A percentile compares a stretch with the other conserved stretches of the same genome.
Evolutionary conservation across 2,797 vertebrate species (phyloP).

Genomic region (Antrozous pallidus): DNA sequence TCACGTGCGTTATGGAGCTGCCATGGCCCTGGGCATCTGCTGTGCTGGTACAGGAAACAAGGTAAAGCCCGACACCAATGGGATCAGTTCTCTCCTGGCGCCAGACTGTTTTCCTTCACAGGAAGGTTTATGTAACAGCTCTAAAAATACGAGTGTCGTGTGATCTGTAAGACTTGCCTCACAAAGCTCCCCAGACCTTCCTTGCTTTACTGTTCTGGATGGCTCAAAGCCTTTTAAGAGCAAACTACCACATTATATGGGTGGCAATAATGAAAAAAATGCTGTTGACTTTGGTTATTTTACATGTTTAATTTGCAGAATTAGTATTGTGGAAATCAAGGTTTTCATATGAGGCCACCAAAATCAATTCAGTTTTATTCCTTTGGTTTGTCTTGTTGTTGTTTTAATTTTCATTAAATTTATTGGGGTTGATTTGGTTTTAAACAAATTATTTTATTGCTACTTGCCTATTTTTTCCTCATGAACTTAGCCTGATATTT

Average conservation of each 20-base stretch:
- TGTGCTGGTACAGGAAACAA: conserved; percentile 98
- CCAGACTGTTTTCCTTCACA: background rate
- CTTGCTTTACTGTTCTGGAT: background rate
- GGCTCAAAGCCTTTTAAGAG: background rate
- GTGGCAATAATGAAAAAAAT: background rate
- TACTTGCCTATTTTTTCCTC: background rate
- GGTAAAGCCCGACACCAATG: conserved; percentile 80
- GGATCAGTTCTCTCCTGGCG: background rate
- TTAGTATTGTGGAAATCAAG: background rate
- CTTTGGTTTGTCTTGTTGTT: background rate
- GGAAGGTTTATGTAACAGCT: background rate
- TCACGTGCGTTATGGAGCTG: conserved; percentile 97
- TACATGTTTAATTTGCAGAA: conserved; percentile 17
- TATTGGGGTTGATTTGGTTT: background rate
- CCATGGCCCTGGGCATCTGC: conserved; percentile 99
- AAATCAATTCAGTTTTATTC: background rate
- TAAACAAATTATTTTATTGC: background rate
- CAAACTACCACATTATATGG: background rate
- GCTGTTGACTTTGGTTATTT: conserved; percentile 13
- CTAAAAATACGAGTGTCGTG: background rate
- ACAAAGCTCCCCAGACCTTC: background rate
- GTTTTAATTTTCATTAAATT: background rate
- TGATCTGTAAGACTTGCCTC: background rate
- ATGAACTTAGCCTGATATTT: background rate
- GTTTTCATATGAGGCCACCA: background rate